These are phyloP conservation scores for Microtus californicus DNA, from an alignment of 2,797 vertebrate genomes.

Conservation along the genomic window DNA sequence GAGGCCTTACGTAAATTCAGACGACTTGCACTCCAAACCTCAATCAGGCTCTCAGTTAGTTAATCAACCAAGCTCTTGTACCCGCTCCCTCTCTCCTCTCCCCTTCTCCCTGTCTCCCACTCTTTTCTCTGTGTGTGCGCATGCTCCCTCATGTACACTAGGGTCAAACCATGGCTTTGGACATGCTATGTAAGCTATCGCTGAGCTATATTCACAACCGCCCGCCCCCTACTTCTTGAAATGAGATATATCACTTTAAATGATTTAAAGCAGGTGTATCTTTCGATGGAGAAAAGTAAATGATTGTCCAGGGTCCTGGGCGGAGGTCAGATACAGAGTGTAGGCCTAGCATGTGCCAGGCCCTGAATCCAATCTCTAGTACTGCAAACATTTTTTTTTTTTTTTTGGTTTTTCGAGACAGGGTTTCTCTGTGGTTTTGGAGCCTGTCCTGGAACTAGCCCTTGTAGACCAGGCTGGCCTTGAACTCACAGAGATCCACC, in stretches of 20 bases:
- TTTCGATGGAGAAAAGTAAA: constrained; percentile 34
- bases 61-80: not conserved
- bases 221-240: not conserved
- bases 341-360: not conserved
- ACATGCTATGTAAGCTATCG: not conserved
- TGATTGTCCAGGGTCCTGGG: not conserved
- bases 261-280: not conserved
- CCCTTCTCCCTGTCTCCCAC: not conserved
- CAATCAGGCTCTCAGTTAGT: not conserved
- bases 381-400: not conserved
- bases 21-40: not conserved
- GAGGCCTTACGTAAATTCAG: not conserved
- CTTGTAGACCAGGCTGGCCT: too few species aligned
- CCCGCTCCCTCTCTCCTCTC: too few species aligned
- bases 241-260: not conserved
- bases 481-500: too few species aligned
- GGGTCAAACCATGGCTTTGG: not conserved
- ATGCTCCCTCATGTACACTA: not conserved
- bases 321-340: not conserved
- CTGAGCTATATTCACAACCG: not conserved
- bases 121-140: too few species aligned
- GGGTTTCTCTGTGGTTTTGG: too few species aligned
- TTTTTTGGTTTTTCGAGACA: too few species aligned
- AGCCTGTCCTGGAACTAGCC: too few species aligned
- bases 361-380: not conserved